Base-by-base conservation (phyloP, 1,140 invertebrate species). In the Hylaeus anthracinus region DNA sequence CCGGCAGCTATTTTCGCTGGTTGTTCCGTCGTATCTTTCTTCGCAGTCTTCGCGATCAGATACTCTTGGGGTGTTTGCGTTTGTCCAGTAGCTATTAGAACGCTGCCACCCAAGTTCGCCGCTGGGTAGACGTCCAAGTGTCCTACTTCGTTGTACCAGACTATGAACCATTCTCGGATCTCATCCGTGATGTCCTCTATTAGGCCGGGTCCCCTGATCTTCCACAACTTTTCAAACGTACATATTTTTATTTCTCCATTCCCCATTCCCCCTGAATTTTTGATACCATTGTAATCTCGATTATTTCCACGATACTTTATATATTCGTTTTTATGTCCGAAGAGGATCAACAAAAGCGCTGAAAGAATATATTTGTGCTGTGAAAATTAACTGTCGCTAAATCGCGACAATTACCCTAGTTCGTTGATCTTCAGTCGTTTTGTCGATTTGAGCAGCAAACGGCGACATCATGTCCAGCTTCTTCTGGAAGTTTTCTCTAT, bases 141-240 rank as follows among this genome's bases (percentile, higher is more conserved):
- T 53, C 91, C 92, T 0, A 93, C 82, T 66, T 91, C 89, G 1
- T 92, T 79, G 88, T 95, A 95, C 95, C 96, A 96, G 74, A 94
- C 86, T 9, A 90, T 79, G 82, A 96, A 95, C 96, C 96, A 96
- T 67, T 94, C 94, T 69, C 95, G 94, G 80, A 96, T 95, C 90
- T 96, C 95, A 72, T 95, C 95, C 2, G 94, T 94, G 79, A 96
- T 96, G 86, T 96, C 96, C 85, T 96, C 96, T 92, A 96, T 94
- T 60, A 96, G 90, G 73, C 94, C 93, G 1, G 95, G 94, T 70
- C 94, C 94, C 71, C 94, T 92, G 3, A 95, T 89, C 89, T 93
- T 93, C 61, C 95, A 83, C 12, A 92, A 45, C 92, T 92, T 64
- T 56, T 41, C 0, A 10, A 58, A 39, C 6, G 45, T 48, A 48